These are phyloP conservation scores for Buceros bicornis DNA, from an alignment of 2,797 vertebrate genomes.

Conservation along the genomic window DNA sequence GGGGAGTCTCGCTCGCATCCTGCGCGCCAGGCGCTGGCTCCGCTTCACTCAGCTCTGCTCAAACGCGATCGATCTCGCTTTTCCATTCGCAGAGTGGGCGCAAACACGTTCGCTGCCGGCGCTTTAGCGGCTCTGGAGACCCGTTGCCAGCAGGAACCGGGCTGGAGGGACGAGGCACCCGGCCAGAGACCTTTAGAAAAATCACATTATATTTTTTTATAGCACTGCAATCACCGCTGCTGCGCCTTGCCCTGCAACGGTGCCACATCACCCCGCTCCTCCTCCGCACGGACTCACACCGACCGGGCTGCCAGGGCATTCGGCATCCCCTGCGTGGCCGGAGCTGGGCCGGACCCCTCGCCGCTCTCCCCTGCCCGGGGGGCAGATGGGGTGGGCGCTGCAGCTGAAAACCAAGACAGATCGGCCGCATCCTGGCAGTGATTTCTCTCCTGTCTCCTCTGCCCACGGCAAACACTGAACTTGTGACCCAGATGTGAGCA, in stretches of 20 bases:
- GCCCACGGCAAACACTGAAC: constrained; percentile 39
- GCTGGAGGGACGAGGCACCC: not conserved
- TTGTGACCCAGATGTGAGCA: constrained; percentile 61
- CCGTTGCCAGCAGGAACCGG: not conserved
- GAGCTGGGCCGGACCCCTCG: rapidly evolving
- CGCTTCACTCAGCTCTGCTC: not conserved
- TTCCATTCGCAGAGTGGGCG: not conserved
- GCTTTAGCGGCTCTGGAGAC: not conserved
- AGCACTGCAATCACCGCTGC: not conserved
- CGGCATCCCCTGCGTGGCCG: not conserved
- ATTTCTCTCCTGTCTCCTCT: not conserved
- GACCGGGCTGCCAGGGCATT: rapidly evolving
- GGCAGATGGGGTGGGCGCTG: not conserved
- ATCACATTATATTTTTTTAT: not conserved
- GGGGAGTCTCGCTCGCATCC: constrained; percentile 17
- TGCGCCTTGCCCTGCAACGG: rapidly evolving
- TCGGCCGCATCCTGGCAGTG: not conserved
- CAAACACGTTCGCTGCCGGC: not conserved
- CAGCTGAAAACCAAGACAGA: not conserved
- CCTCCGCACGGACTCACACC: rapidly evolving
- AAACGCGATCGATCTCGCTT: not conserved
- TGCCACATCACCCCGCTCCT: rapidly evolving
- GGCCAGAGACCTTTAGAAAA: not conserved
- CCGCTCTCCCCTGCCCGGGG: not conserved
- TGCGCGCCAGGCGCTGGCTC: not conserved